Conservation (phyloP, 2,113 vertebrate genomes). For the Notiomystis cincta region DNA sequence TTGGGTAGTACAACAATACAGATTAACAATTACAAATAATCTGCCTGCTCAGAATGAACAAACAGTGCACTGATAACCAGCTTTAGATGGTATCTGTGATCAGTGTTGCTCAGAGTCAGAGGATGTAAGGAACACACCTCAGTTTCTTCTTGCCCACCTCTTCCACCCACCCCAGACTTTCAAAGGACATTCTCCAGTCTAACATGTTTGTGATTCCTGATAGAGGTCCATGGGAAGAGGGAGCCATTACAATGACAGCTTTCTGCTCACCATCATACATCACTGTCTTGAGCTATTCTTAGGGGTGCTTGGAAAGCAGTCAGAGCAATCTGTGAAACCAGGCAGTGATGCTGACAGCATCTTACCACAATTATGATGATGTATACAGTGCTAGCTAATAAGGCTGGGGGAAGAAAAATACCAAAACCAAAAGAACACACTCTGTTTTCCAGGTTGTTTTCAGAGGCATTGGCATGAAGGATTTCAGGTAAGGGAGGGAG, state of each 20-base stretch:
- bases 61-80: neutral
- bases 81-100: neutral
- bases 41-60: neutral
- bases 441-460: neutral
- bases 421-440: neutral
- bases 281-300: constrained; percentile 44
- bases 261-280: neutral
- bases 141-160: neutral
- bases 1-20: neutral
- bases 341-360: constrained; percentile 42
- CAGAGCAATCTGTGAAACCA: constrained; percentile 38
- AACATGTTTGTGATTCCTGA: neutral
- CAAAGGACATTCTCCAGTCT: neutral
- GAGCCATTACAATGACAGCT: neutral
- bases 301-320: constrained; percentile 44
- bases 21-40: constrained; percentile 22
- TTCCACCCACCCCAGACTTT: neutral
- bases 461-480: neutral
- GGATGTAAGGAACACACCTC: neutral
- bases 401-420: neutral
- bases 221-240: neutral
- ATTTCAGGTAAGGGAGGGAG: neutral
- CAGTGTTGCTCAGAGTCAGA: neutral
- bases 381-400: constrained; percentile 13
- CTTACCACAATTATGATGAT: constrained; percentile 32